A percentile compares a stretch with the other conserved stretches of the same genome.
Conservation (phyloP, 1,140 invertebrate genomes). For the Laupala kohalensis region DNA sequence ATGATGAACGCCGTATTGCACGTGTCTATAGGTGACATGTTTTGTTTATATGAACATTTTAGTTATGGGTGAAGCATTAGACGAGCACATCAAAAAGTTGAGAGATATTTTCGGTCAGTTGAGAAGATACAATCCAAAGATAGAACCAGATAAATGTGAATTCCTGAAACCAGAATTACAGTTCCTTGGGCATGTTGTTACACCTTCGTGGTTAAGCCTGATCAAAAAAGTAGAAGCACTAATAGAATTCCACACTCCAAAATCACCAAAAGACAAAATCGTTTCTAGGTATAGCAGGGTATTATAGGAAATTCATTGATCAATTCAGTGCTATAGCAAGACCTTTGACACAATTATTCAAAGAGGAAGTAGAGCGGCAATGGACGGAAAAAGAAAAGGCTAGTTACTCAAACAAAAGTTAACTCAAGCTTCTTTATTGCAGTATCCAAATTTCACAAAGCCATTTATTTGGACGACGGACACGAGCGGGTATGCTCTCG, state of each 20-base stretch:
- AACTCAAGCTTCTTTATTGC: slow-evolving; percentile 7
- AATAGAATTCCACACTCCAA: slow-evolving; percentile 16
- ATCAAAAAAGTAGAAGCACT: slow-evolving; percentile 17
- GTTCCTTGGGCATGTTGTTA: slow-evolving; percentile 21
- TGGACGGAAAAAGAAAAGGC: slow-evolving; percentile 14
- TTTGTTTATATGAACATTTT: slow-evolving; percentile 32
- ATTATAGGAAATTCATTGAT: slow-evolving; percentile 27
- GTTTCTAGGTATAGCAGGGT: slow-evolving; percentile 20
- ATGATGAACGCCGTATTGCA: slow-evolving; percentile 23
- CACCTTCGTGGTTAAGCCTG: slow-evolving; percentile 16
- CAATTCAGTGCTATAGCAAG: slow-evolving; percentile 18
- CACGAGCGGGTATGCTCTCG: slow-evolving; percentile 13
- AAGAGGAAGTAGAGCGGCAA: slow-evolving; percentile 14
- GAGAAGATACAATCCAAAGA: slow-evolving; percentile 23
- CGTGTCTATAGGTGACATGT: slow-evolving; percentile 22
- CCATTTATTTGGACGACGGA: slow-evolving; percentile 19
- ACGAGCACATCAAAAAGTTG: slow-evolving; percentile 28
- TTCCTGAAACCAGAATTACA: slow-evolving; percentile 21
- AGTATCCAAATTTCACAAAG: slow-evolving; percentile 14
- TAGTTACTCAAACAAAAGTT: slow-evolving; percentile 11
- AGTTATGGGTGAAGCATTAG: slow-evolving; percentile 23
- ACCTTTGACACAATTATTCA: slow-evolving; percentile 20
- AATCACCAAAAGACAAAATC: slow-evolving; percentile 15
- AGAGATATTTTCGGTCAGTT: slow-evolving; percentile 23
- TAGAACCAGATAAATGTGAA: slow-evolving; percentile 29